Evolutionary conservation across 2,888 invertebrate genomes (phyloP).

Genomic region (Odontocolon sp.): DNA sequence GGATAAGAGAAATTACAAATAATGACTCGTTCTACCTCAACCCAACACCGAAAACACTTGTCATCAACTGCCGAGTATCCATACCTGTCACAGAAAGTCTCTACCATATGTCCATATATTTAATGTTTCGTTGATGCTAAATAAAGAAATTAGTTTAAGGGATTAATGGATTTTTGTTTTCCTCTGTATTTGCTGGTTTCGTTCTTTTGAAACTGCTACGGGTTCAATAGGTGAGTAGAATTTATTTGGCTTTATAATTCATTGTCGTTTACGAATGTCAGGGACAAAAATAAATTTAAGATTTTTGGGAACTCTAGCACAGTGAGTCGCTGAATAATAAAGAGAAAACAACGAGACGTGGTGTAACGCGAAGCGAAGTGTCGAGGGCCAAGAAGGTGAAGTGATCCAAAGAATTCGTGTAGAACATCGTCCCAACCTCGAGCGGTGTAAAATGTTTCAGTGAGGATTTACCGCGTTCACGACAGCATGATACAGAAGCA

Average conservation of each 20-base stretch:
- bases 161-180: no score
- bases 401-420: constrained; percentile 63
- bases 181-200: constrained; percentile 6
- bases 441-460: constrained; percentile 60
- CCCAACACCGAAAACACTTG: no score
- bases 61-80: no score
- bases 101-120: no score
- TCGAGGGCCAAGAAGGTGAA: constrained; percentile 54
- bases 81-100: no score
- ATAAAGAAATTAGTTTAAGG: no score
- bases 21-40: no score
- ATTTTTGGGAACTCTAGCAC: constrained; percentile 13
- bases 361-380: constrained; percentile 22
- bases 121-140: no score
- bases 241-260: not conserved
- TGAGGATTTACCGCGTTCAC: constrained; percentile 59
- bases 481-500: constrained; percentile 9
- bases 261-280: constrained; percentile 23
- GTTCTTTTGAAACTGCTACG: not conserved
- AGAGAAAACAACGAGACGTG: constrained; percentile 8
- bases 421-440: constrained; percentile 54
- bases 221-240: constrained; percentile 13
- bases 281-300: constrained; percentile 39
- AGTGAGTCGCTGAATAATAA: not conserved
- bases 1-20: not conserved